Base-by-base conservation (phyloP, 2,113 vertebrate genomes). In the Corythaeola cristata region DNA sequence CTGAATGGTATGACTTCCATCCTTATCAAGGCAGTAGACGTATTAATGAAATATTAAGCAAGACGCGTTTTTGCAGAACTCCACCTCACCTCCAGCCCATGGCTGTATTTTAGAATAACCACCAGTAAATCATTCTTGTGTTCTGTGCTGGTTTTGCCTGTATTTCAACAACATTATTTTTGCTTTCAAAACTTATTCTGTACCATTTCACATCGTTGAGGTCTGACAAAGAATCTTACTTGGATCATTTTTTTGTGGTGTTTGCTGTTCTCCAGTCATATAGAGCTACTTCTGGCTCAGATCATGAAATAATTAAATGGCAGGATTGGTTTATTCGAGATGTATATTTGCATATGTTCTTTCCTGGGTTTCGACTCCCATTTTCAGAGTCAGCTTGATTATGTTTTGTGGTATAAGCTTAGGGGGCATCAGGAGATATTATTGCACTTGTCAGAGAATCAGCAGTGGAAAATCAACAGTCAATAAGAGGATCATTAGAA, bases 401-500 rank as follows among this genome's bases (percentile, higher is more conserved):
- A 87, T 72, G 68, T 69, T 86, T 72, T 87, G 63, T 90, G 62
- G 50, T 35, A 44, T 45, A 80, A 93, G 88, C 88, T 83, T 89
- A 94, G 59, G 33, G 23, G 15, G 6, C 44, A 68, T 63, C 53
- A 50, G 37, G 37, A 92, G 53, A 88, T 81, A 92, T 90, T 88
- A 80, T 81, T 90, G 74, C 74, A 59, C 63, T 77, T 92, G 92
- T 85, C 78, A 88, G 59, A 69, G 67, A 90, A 76, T 53, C 44
- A 73, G 53, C 63, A 58, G 33, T 11, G 17, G 26, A 94, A 73
- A 58, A 88, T 50, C 77, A 96, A 49, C 89, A 79, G 80, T 85
- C 84, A 87, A 44, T 96, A 89, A 33, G n/a, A 62, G 28, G 69
- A 92, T 95, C 87, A 89, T 95, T 94, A 88, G 33, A 87, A 75